These are phyloP conservation scores for Platorchestia sp. DNA, from an alignment of 1,140 invertebrate genomes.

Conservation along the genomic window DNA sequence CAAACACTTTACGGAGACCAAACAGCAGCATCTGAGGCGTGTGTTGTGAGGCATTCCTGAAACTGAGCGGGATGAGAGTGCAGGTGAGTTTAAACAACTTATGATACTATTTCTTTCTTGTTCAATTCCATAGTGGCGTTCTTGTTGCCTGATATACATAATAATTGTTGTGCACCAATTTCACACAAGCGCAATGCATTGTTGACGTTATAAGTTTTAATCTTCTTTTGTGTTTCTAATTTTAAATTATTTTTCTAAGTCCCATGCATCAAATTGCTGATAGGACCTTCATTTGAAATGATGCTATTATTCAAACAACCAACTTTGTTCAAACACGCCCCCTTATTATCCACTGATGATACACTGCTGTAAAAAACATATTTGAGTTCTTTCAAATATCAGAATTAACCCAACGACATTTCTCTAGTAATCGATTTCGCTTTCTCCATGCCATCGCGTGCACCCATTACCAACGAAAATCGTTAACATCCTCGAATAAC, in stretches of 20 bases:
- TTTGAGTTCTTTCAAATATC: too few relatives aligned
- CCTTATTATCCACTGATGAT: too few relatives aligned
- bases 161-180: not conserved
- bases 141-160: not conserved
- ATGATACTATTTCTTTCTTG: not conserved
- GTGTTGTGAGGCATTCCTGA: not conserved
- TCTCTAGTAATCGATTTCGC: not conserved
- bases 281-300: too few relatives aligned
- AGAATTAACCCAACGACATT: too few relatives aligned
- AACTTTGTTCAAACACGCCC: too few relatives aligned
- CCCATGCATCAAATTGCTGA: not conserved
- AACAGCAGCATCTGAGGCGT: not conserved
- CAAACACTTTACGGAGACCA: not conserved
- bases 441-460: not conserved
- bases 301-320: too few relatives aligned
- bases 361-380: too few relatives aligned
- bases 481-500: not conserved
- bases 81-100: not conserved
- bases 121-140: not conserved
- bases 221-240: not conserved
- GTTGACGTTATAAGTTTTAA: not conserved
- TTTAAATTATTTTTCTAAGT: not conserved
- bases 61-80: not conserved
- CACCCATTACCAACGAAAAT: not conserved
- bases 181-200: not conserved